A percentile compares a stretch with the other conserved stretches of the same genome.
phyloP scores from a whole-genome alignment of 2,888 invertebrate genomes.

The Nesidiocoris tenuis region DNA sequence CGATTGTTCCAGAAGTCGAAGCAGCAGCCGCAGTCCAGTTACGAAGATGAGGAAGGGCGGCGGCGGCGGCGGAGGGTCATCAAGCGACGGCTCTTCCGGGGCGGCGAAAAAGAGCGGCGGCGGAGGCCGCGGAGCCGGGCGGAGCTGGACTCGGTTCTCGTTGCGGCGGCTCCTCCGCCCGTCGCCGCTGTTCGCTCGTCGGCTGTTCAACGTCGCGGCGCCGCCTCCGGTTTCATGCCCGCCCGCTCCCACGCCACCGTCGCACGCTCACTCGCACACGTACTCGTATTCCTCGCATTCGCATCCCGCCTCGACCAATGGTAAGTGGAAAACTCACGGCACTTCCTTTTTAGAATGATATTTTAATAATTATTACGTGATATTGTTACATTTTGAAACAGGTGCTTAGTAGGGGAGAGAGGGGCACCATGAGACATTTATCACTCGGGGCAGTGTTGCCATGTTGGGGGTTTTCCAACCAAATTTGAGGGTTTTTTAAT shows the following conservation, averaged over 20 bases:
- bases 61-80: background rate
- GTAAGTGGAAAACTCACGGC: background rate
- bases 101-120: background rate
- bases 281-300: conserved; percentile 16
- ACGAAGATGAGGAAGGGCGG: background rate
- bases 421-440: too few species aligned
- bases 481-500: too few species aligned
- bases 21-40: background rate
- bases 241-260: conserved; percentile 13
- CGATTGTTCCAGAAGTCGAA: background rate
- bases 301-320: conserved; percentile 32
- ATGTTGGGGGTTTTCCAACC: too few species aligned
- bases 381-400: too few species aligned
- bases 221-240: conserved; percentile 26
- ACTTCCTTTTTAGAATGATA: background rate
- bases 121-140: background rate
- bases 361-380: too few species aligned
- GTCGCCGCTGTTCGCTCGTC: conserved; percentile 67
- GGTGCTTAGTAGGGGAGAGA: too few species aligned
- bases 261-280: conserved; percentile 6
- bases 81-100: background rate
- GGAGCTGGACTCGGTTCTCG: conserved; percentile 61
- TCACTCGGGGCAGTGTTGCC: too few species aligned
- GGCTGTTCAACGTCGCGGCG: conserved; percentile 55
- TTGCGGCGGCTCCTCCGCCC: conserved; percentile 68